Percentiles rank a stretch among this genome's conserved stretches.
phyloP scores from a whole-genome alignment of 2,113 vertebrate genomes.

The Scalopus aquaticus region DNA sequence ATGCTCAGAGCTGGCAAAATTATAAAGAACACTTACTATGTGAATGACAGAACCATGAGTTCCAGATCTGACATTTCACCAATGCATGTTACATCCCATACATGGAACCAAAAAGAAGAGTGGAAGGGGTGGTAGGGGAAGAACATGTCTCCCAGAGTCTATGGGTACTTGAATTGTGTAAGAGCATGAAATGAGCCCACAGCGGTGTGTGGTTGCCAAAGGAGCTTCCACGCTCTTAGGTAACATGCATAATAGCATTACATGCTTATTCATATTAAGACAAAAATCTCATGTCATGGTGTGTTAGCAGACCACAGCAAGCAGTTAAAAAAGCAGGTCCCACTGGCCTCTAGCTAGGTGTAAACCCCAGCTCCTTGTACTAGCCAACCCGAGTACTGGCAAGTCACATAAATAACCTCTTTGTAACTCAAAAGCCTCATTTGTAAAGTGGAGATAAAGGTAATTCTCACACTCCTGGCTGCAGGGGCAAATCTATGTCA shows the following conservation, averaged over 20 bases:
- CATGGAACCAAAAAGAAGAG: background rate
- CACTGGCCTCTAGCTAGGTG: too few species aligned
- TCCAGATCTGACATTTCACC: background rate
- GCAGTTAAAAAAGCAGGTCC: background rate
- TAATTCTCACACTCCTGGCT: background rate
- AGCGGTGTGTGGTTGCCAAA: background rate
- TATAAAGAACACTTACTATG: background rate
- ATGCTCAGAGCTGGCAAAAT: background rate
- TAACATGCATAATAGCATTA: background rate
- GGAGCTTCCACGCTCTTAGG: background rate
- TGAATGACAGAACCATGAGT: background rate
- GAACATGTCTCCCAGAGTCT: background rate
- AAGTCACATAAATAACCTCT: background rate
- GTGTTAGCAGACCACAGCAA: background rate
- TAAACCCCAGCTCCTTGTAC: background rate
- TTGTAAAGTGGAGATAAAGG: background rate
- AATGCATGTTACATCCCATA: background rate
- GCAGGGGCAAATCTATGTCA: background rate
- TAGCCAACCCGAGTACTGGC: background rate
- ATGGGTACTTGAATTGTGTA: background rate
- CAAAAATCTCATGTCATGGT: background rate
- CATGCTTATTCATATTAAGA: background rate
- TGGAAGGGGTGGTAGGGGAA: too few species aligned
- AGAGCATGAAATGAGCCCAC: background rate
- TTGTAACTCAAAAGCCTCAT: background rate